Evolutionary conservation across 2,888 invertebrate genomes (phyloP), one percentile per base, ranked within the genome.

Genomic region (Dyspetes luteomarginatus): DNA sequence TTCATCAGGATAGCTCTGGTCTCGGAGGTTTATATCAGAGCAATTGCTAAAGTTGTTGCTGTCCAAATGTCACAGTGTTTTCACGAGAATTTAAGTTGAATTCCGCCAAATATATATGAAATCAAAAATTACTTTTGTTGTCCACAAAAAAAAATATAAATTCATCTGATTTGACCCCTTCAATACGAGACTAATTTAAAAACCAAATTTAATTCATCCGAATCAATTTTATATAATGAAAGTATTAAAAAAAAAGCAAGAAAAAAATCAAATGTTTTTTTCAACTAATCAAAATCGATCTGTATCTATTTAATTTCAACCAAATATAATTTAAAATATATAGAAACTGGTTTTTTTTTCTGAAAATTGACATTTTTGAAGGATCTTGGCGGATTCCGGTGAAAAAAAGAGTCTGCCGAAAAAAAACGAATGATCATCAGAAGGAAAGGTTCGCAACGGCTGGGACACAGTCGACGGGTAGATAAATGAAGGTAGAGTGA

Each of bases 401-500:
- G 50, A 68, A 52, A 9, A 9, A 28, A 69, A 69, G n/a, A 30
- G 26, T 68, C n/a, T 30, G 52, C 24, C 19, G 4, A 43, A 45
- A 22, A 55, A 48, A 68, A 55, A 45, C 50, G 50, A 52, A 65
- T 64, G 67, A 76, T 73, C 69, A 56, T 77, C 77, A 77, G 76
- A 68, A 77, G 78, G 65, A 77, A 69, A 80, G 67, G 55, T 73
- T 69, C 45, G 71, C 68, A 69, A 78, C 50, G 56, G 71, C 45
- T 64, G 76, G 73, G 56, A 78, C 78, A 78, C 81, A 79, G 71
- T 80, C 67, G 62, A 56, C 72, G 85, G 86, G 84, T 85, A 87
- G 88, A 89, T 89, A 89, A 89, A 89, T 88, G 88, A 88, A 88
- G 87, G 87, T 85, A 84, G 88, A 87, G 86, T 87, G 88, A 88